A percentile compares a stretch with the other conserved stretches of the same genome.
Conservation (phyloP, 2,113 vertebrate genomes). For the Pachyramphus minor region DNA sequence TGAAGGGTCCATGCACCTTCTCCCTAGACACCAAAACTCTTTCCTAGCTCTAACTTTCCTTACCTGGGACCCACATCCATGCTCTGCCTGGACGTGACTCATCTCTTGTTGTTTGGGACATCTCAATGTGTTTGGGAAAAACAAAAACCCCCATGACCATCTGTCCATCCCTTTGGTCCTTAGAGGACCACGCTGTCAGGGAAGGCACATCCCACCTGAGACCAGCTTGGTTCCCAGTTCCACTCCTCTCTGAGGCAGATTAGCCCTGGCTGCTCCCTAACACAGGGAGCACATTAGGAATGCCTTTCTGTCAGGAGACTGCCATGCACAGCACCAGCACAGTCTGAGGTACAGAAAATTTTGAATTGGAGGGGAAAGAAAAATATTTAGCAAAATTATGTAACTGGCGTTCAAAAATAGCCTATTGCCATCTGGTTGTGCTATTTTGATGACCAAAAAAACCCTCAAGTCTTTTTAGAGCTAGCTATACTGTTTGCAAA, state of each 20-base stretch:
- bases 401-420: slow-evolving; percentile 47
- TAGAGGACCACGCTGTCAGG: rapidly evolving
- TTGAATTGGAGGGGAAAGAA: slow-evolving; percentile 9
- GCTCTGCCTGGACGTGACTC: neutral
- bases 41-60: neutral
- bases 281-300: neutral
- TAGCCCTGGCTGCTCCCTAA: neutral
- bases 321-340: neutral
- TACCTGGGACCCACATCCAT: neutral
- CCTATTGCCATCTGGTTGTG: slow-evolving; percentile 46
- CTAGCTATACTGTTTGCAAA: slow-evolving; percentile 58
- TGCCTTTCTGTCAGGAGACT: neutral
- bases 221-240: rapidly evolving
- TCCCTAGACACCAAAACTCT: neutral
- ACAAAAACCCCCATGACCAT: neutral
- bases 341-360: neutral
- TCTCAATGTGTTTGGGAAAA: too few species aligned
- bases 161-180: neutral
- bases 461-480: slow-evolving; percentile 22
- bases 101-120: neutral
- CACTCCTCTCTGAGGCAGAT: neutral
- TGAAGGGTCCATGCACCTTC: neutral
- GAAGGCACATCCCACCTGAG: neutral
- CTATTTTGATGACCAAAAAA: slow-evolving; percentile 56
- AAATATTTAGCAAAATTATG: slow-evolving; percentile 59